Evolutionary conservation across 2,113 vertebrate species (phyloP), one percentile per base, ranked within the genome.

Genomic region (Ia io): DNA sequence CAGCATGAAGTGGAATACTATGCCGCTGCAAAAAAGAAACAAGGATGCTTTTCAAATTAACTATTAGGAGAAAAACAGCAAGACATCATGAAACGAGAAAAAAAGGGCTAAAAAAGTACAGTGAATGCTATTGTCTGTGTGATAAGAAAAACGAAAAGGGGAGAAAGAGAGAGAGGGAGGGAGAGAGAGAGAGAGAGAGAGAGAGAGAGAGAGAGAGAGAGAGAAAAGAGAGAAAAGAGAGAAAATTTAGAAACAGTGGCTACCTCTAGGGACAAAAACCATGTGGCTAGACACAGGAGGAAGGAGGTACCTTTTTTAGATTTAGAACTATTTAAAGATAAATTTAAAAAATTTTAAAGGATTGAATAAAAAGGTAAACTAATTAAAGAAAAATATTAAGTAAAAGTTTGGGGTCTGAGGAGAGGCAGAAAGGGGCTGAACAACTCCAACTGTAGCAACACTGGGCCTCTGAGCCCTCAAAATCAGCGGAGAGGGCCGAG

Each of bases 1-100:
- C 1, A 20, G 17, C 9, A 9, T 0, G 0, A 18, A 14, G 53
- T 1, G 17, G 28, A 59, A 56, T 17, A 78, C 11, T 1, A 70
- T 1, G 7, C 5, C 11, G 59, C 42, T 22, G 1, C 6, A 2
- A 53, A 69, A 82, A 86, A 37, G 22, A 14, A 20, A 18, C 17
- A 12, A 30, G 22, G 42, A 22, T 2, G 14, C 12, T 25, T 65
- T 35, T 28, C 17, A 37, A 30, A 14, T 11, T 28, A 30, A 22
- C 56, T 37, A 6, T 10, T 51, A 1, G 22, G 16, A 28, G 4
- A 44, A 17, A n/a, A n/a, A 77, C 2, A 11, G 22, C 30, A 71
- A 90, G 56, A 69, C 9, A 23, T 2, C 6, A 10, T 35, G 17
- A 9, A 25, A 51, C 3, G 8, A 10, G 37, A 13, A 20, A 71